Conservation (phyloP, 1,140 invertebrate species). For the Scaptomyza pallida region DNA sequence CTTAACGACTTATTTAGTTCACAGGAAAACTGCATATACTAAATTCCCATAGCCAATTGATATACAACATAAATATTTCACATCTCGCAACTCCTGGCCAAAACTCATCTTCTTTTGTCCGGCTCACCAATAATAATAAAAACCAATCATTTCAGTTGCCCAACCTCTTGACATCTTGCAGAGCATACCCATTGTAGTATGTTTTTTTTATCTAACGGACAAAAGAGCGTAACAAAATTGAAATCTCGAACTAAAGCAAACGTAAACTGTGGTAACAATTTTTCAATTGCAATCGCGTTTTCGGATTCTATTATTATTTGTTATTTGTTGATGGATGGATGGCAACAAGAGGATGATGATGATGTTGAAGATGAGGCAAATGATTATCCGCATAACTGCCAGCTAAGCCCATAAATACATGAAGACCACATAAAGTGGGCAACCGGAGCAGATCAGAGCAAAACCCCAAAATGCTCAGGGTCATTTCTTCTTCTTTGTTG, state of each 20-base stretch:
- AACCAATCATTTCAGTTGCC: constrained; percentile 47
- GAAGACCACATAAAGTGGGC: constrained; percentile 9
- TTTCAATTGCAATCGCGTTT: constrained; percentile 67
- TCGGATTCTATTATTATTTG: constrained; percentile 70
- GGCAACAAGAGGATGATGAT: background rate
- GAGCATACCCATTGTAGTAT: constrained; percentile 34
- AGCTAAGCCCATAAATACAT: constrained; percentile 24
- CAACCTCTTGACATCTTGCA: constrained; percentile 67
- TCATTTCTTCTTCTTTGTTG: constrained; percentile 64
- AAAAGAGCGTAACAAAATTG: constrained; percentile 51
- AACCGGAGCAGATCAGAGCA: constrained; percentile 1
- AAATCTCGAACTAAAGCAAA: constrained; percentile 1
- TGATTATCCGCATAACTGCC: constrained; percentile 29
- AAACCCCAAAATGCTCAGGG: constrained; percentile 42
- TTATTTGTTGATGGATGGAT: constrained; percentile 46
- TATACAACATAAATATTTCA: constrained; percentile 7
- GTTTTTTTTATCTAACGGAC: constrained; percentile 4
- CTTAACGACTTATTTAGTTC: background rate
- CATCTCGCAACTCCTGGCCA: constrained; percentile 15
- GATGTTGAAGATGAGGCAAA: constrained; percentile 38
- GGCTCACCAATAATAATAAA: constrained; percentile 8
- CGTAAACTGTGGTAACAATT: constrained; percentile 55
- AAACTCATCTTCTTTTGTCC: constrained; percentile 29
- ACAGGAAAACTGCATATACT: background rate
- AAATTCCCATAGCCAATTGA: constrained; percentile 21